Evolutionary conservation across 2,888 invertebrate genomes (phyloP), one percentile per base, ranked within the genome.

Genomic region (Bruchidius siliquastri): DNA sequence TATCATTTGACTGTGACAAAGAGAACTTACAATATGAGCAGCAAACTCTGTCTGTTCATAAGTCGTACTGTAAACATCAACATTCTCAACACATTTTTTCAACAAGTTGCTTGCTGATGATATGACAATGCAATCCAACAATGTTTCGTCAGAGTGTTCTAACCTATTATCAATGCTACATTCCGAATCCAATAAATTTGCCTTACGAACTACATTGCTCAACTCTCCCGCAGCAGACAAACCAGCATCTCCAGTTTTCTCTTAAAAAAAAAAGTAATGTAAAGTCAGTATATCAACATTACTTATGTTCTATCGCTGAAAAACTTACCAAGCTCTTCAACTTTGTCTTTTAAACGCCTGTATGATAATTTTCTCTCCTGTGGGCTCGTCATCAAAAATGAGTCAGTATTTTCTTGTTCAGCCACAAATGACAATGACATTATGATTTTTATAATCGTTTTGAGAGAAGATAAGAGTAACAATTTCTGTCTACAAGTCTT

Each of bases 41-140:
- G 88, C 87, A 71, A 90, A 86, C 73, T 88, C 88, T 66, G 85
- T 85, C 20, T 85, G 84, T 75, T 90, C 88, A 75, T 90, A 90
- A 0, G 85, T 84, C 74, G 88, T 87, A 21, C 86, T 84, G 75
- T 88, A 88, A 30, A 84, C 80, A 78, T 85, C 83, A 13, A 86
- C 80, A 68, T 83, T 80, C 77, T 84, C 80, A 20, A 84, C 78
- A 74, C 84, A 84, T 77, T 84, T 84, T 71, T 83, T 81, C 69
- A 85, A 76, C 32, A 85, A 74, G 68, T 77, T 77, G 77, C 85
- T 85, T 67, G 83, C 81, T 70, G 84, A 82, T n/a, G 84, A 83
- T 22, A 86, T 73, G 10, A 85, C 82, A 73, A 79, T 78, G 26
- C 82, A 82, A 79, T 86, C 85, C 70, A 86, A 77, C 71, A 84